phyloP scores from a whole-genome alignment of 2,797 vertebrate genomes.

The Lepidocolaptes lacrymiger region DNA sequence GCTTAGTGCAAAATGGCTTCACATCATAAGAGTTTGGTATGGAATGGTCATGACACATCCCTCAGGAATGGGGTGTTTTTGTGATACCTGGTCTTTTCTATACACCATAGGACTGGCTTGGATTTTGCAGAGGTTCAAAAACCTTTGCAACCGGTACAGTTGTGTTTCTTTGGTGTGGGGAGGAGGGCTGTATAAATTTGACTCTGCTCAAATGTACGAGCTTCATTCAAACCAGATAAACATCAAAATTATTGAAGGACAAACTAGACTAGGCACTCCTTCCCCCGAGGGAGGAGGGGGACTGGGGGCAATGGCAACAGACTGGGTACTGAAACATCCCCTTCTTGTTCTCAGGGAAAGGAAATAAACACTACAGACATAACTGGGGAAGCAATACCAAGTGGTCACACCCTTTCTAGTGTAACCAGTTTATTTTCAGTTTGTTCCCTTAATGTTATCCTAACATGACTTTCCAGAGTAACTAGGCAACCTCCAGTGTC shows the following conservation, averaged over 20 bases:
- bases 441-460: neutral
- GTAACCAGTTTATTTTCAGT: constrained; percentile 26
- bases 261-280: neutral
- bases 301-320: neutral
- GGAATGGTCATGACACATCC: neutral
- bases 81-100: neutral
- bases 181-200: neutral
- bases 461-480: neutral
- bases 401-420: neutral
- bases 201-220: neutral
- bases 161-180: neutral
- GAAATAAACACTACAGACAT: neutral
- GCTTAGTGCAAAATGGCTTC: neutral
- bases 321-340: neutral
- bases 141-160: neutral
- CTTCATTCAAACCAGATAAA: neutral
- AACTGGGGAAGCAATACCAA: neutral
- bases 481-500: neutral
- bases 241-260: neutral
- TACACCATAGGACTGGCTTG: neutral
- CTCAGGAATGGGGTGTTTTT: neutral
- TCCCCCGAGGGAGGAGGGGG: neutral
- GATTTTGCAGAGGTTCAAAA: neutral
- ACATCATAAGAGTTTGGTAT: neutral
- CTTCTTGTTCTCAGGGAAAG: neutral